phyloP scores from a whole-genome alignment of 2,113 vertebrate species.

The Sander vitreus region DNA sequence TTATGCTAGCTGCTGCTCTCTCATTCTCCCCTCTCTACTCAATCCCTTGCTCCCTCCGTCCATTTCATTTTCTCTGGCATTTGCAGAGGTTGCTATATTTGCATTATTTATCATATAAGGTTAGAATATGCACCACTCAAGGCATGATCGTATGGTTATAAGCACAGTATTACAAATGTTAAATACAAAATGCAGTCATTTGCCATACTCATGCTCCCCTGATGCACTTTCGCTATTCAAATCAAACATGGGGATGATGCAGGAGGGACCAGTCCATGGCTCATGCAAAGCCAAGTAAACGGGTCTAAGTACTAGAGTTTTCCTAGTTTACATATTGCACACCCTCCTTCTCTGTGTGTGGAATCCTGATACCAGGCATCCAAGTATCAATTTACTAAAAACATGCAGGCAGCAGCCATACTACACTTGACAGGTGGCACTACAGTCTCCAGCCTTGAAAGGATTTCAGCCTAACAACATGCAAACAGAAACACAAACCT shows the following conservation, averaged over 20 bases:
- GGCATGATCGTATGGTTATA: constrained; percentile 71
- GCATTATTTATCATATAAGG: constrained; percentile 86
- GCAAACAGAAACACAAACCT: constrained; percentile 13
- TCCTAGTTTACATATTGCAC: constrained; percentile 11
- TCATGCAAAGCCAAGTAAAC: constrained; percentile 44
- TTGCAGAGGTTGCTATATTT: constrained; percentile 81
- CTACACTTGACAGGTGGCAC: constrained; percentile 59
- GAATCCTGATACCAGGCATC: background rate
- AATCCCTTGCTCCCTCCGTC: constrained; percentile 63
- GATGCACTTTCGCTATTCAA: constrained; percentile 51
- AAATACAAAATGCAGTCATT: constrained; percentile 77
- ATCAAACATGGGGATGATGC: constrained; percentile 49
- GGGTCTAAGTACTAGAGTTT: constrained; percentile 27
- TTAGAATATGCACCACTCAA: constrained; percentile 73
- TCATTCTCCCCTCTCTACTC: constrained; percentile 59
- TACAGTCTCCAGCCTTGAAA: constrained; percentile 34
- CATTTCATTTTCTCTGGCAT: constrained; percentile 79
- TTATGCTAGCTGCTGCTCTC: constrained; percentile 77
- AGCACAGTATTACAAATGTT: constrained; percentile 78
- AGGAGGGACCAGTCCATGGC: constrained; percentile 22
- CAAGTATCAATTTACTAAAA: constrained; percentile 27
- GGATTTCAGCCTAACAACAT: constrained; percentile 8
- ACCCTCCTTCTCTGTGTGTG: background rate
- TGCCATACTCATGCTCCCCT: constrained; percentile 52
- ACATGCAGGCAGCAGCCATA: constrained; percentile 18